These are phyloP conservation scores for Acleris cristana DNA, from an alignment of 2,888 invertebrate genomes.

Conservation along the genomic window DNA sequence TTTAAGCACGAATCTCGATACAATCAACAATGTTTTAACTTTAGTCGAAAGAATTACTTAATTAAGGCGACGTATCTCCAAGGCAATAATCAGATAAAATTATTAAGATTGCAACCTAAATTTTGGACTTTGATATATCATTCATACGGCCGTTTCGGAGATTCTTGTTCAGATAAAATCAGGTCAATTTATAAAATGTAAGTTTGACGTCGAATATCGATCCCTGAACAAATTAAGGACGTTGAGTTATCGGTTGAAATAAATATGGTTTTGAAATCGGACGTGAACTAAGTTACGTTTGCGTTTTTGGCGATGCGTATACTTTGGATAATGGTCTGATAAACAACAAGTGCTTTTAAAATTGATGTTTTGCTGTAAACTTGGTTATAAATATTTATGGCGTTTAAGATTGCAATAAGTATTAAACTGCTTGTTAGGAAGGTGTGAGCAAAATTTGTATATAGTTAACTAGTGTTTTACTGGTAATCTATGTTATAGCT, in stretches of 20 bases:
- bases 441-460: no score
- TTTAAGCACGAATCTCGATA: constrained; percentile 44
- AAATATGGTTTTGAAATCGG: constrained; percentile 42
- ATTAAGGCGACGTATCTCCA: constrained; percentile 58
- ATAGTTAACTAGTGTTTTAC: no score
- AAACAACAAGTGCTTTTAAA: constrained; percentile 14
- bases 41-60: constrained; percentile 54
- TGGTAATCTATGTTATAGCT: no score
- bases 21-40: constrained; percentile 50
- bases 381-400: neutral
- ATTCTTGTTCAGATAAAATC: constrained; percentile 57
- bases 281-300: constrained; percentile 34
- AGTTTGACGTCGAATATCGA: constrained; percentile 60
- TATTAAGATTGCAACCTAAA: constrained; percentile 72
- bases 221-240: constrained; percentile 63
- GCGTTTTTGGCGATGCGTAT: constrained; percentile 28
- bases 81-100: constrained; percentile 66
- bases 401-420: neutral
- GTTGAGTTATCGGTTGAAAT: constrained; percentile 44
- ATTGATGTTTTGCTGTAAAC: neutral
- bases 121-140: constrained; percentile 76
- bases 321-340: constrained; percentile 27
- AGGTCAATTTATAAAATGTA: constrained; percentile 62
- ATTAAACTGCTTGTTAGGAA: no score
- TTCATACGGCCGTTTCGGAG: constrained; percentile 52